A percentile compares a stretch with the other conserved stretches of the same genome.
Conservation (phyloP, 2,797 vertebrate genomes). For the Tokudaia tokunoshimensis region DNA sequence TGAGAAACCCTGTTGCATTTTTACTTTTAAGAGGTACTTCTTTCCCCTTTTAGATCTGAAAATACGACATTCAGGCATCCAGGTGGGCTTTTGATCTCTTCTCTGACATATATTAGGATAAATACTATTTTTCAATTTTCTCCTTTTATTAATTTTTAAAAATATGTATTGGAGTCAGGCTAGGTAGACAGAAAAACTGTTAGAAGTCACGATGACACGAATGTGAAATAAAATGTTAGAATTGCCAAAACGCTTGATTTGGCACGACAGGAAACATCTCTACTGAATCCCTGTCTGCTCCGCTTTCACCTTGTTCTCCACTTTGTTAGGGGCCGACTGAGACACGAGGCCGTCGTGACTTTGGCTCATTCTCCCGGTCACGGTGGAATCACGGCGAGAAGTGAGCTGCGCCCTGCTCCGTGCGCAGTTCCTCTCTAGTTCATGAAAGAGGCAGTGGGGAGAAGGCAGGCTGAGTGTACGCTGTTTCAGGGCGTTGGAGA, state of each 20-base stretch:
- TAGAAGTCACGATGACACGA: not conserved
- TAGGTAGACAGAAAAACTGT: not conserved
- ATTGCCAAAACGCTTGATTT: not conserved
- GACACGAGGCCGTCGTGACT: not conserved
- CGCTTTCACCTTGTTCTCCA: not conserved
- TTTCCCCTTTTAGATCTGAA: slow-evolving; percentile 2
- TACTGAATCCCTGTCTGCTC: not conserved
- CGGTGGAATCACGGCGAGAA: not conserved
- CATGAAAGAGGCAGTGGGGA: not conserved
- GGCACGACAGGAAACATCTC: not conserved
- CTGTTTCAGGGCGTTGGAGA: not conserved
- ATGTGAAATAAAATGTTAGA: not conserved
- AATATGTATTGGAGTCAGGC: not conserved
- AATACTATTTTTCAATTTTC: not conserved
- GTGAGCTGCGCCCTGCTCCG: not conserved
- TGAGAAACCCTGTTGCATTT: not conserved
- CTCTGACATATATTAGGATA: not conserved
- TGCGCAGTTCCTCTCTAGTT: not conserved
- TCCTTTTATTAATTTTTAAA: not conserved
- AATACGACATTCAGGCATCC: not conserved
- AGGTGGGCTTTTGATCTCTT: not conserved
- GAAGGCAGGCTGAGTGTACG: not conserved
- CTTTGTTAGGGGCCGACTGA: slow-evolving; percentile 26
- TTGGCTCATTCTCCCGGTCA: not conserved
- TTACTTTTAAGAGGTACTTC: slow-evolving; percentile 19